Conservation (phyloP, 2,888 invertebrate species). For the Hydrotaea cyrtoneurina region DNA sequence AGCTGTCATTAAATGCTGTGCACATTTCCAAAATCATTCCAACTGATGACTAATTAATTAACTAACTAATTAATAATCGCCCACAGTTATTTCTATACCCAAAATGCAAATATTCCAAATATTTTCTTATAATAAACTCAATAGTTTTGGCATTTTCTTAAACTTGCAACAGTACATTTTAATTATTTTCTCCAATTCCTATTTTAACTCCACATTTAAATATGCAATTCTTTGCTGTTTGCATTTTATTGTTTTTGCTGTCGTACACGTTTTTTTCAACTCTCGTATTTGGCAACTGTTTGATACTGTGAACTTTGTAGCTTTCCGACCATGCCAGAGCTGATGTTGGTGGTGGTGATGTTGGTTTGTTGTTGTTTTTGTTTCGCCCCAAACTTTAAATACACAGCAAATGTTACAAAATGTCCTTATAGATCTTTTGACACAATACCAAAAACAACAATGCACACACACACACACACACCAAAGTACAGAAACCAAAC, state of each 20-base stretch:
- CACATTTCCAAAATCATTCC: no score
- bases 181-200: not conserved
- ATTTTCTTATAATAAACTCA: no score
- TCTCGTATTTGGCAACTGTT: no score
- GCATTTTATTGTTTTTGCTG: not conserved
- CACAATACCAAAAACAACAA: constrained; percentile 18
- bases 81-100: no score
- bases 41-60: no score
- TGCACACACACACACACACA: not conserved
- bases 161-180: not conserved
- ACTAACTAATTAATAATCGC: no score
- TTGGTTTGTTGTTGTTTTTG: not conserved
- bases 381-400: not conserved
- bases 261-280: no score
- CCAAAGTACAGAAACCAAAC: not conserved
- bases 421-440: not conserved
- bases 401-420: constrained; percentile 10
- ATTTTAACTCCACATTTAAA: not conserved
- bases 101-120: no score
- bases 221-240: not conserved
- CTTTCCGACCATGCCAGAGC: not conserved
- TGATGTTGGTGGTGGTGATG: not conserved
- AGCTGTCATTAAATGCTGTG: no score
- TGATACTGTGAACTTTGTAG: not conserved
- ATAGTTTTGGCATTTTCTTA: no score